A percentile compares a stretch with the other conserved stretches of the same genome.
Conservation (phyloP, 2,113 vertebrate species). For the Alligator mississippiensis region DNA sequence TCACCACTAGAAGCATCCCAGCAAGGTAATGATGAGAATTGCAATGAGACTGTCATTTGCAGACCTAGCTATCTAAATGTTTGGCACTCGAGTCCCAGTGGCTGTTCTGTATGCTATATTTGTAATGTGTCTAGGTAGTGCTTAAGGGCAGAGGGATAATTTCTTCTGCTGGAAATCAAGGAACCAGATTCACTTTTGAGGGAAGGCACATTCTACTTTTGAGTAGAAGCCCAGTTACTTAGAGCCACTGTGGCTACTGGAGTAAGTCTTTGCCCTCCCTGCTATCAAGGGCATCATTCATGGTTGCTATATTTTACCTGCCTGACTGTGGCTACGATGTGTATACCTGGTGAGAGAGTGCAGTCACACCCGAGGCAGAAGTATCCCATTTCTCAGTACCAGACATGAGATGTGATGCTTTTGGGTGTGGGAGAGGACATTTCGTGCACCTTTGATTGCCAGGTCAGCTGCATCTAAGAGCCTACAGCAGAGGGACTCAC, state of each 20-base stretch:
- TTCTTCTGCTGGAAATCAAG: not conserved
- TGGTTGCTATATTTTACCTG: not conserved
- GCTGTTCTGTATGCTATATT: not conserved
- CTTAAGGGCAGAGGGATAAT: not conserved
- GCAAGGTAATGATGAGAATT: conserved; percentile 41
- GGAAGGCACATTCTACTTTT: too few relatives aligned
- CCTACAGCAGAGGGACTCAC: not conserved
- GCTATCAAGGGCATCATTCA: not conserved
- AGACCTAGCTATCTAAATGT: not conserved
- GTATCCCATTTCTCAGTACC: not conserved
- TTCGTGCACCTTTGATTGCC: not conserved
- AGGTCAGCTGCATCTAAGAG: not conserved
- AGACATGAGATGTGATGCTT: not conserved
- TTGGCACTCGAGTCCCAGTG: not conserved
- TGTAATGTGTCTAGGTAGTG: not conserved
- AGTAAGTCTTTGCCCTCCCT: not conserved
- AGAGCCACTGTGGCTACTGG: not conserved
- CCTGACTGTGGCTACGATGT: not conserved
- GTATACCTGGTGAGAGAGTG: not conserved
- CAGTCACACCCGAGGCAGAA: not conserved
- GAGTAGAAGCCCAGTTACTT: not conserved
- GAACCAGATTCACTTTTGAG: not conserved
- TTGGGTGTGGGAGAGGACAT: not conserved
- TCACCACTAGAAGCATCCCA: not conserved
- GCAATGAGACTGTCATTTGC: not conserved